Evolutionary conservation across 2,797 vertebrate species (phyloP), one percentile per base, ranked within the genome.

Genomic region (Anguilla obscura): DNA sequence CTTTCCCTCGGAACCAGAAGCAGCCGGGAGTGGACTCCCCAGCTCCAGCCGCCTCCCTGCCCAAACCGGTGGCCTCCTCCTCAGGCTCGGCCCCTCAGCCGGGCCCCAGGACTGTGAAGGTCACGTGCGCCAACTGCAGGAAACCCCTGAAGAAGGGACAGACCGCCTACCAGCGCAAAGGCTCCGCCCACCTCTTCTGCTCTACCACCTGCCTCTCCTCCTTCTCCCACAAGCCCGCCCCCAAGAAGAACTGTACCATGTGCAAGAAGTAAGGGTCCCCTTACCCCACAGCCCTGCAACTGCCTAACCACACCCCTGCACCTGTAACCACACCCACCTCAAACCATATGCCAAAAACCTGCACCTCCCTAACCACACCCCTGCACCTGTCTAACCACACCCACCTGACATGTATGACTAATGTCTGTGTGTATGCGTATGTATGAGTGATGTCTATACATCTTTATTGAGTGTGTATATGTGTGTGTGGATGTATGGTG

Each of bases 201-300:
- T 99, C 98, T 88, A 99, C 99, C 87, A 95, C 97, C 93, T 99
- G 99, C 95, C 97, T 99, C 56, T 99, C 99, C 52, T 97, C 98
- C 85, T 99, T 99, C 94, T 99, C 99, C 87, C 99, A 99, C 93
- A 99, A 99, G 92, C 98, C 98, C 60, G 94, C 98, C 94, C 98
- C 98, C 96, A 99, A 99, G 96, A 99, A 99, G 95, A 98, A 97
- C 94, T 99, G 98, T 96, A 99, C 98, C 93, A 99, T 99, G 97
- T 99, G 99, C 95, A 99, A 98, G 96, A 99, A 99, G 99, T 99
- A 95, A 96, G 97, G 1, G 2, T n/a, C 33, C 12, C 36, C 76
- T 71, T 56, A 30, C 27, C 71, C 9, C 10, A 33, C 33, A 76
- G 9, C 7, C 36, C 24, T 69, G 40, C 30, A 2, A 27, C 7